Percentiles rank a stretch among this genome's conserved stretches.
phyloP scores from a whole-genome alignment of 2,888 invertebrate species.

The Portevinia maculata region DNA sequence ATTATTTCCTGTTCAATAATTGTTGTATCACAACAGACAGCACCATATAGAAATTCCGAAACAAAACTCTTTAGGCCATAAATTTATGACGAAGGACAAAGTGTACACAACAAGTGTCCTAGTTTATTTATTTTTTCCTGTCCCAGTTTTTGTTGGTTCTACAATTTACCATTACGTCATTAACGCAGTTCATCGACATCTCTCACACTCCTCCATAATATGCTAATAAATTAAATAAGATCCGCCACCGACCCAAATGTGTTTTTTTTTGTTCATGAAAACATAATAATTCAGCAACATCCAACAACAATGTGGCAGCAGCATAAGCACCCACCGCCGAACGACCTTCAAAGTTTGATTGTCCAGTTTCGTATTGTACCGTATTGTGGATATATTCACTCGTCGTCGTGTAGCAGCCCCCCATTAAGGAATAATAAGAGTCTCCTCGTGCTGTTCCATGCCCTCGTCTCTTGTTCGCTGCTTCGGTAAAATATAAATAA shows the following conservation, averaged over 20 bases:
- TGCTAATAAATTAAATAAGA: constrained; percentile 73
- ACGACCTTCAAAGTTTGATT: constrained; percentile 74
- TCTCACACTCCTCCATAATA: constrained; percentile 45
- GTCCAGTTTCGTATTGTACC: constrained; percentile 63
- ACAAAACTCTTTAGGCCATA: constrained; percentile 34
- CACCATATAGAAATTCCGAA: neutral
- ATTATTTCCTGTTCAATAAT: constrained; percentile 47
- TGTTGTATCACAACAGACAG: neutral
- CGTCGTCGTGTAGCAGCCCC: constrained; percentile 35
- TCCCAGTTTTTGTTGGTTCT: constrained; percentile 34
- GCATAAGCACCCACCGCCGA: constrained; percentile 56
- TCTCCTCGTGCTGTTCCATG: constrained; percentile 52
- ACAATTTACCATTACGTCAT: constrained; percentile 62
- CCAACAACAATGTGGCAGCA: constrained; percentile 23
- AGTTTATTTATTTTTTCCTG: constrained; percentile 66
- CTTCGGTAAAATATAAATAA: constrained; percentile 68
- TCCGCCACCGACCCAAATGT: constrained; percentile 71
- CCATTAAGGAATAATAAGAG: constrained; percentile 64
- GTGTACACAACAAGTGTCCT: constrained; percentile 69
- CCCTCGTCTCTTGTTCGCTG: constrained; percentile 58
- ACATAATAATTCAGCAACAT: constrained; percentile 61
- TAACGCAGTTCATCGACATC: constrained; percentile 71
- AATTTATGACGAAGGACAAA: constrained; percentile 57
- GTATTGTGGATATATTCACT: constrained; percentile 38
- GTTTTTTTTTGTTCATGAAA: constrained; percentile 53